Evolutionary conservation across 1,140 invertebrate species (phyloP).

Genomic region (Drosophila subpulchrella): DNA sequence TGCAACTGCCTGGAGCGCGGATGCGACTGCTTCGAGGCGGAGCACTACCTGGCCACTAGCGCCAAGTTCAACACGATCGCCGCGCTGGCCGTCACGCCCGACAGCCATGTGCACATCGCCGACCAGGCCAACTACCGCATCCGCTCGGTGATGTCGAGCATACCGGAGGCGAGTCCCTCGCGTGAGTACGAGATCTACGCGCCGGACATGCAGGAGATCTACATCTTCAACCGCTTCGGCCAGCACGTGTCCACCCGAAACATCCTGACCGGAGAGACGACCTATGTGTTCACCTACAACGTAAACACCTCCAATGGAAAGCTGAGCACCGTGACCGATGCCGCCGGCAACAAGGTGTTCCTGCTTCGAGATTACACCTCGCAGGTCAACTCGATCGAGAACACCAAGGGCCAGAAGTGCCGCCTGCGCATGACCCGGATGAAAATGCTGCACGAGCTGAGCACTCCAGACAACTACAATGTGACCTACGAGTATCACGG

Average conservation of each 20-base stretch:
- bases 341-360: slow-evolving; percentile 96
- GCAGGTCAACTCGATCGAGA: slow-evolving; percentile 96
- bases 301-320: slow-evolving; percentile 98
- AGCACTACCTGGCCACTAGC: slow-evolving; percentile 95
- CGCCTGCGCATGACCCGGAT: slow-evolving; percentile 94
- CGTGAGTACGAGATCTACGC: slow-evolving; percentile 97
- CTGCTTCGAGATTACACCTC: slow-evolving; percentile 94
- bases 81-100: slow-evolving; percentile 95
- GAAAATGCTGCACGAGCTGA: slow-evolving; percentile 94
- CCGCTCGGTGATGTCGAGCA: slow-evolving; percentile 95
- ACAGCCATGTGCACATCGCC: slow-evolving; percentile 96
- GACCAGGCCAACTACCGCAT: slow-evolving; percentile 97
- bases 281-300: slow-evolving; percentile 97
- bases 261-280: slow-evolving; percentile 95
- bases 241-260: slow-evolving; percentile 97
- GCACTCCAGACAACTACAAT: slow-evolving; percentile 95
- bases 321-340: slow-evolving; percentile 95
- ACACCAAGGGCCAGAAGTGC: slow-evolving; percentile 97
- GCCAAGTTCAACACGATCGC: slow-evolving; percentile 98
- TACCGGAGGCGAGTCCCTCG: slow-evolving; percentile 92
- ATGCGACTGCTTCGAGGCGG: slow-evolving; percentile 95
- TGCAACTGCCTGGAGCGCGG: slow-evolving; percentile 96
- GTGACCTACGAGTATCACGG: slow-evolving; percentile 97
- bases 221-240: slow-evolving; percentile 97
- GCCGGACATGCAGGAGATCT: slow-evolving; percentile 97